Base-by-base conservation (phyloP, 1,140 invertebrate genomes). In the Drosophila ercepeae region DNA sequence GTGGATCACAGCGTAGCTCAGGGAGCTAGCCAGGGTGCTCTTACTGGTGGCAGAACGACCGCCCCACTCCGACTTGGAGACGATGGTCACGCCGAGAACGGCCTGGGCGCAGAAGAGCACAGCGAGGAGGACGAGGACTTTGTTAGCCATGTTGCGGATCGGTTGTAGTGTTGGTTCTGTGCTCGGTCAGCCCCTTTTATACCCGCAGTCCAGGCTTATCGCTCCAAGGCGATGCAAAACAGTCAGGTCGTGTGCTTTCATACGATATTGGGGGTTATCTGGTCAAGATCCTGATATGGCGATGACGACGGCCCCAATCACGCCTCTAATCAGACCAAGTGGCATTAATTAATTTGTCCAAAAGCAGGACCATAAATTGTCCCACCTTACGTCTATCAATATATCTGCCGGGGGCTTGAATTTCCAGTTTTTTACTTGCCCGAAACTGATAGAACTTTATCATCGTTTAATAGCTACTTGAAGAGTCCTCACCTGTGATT, bases 1-100 rank as follows among this genome's bases (percentile, higher is more conserved):
- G 91, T 96, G 95, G 61, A 96, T 95, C 41, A 97, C 94, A 1
- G 95, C 95, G 44, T 94, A 95, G 5, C 94, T 93, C 4, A 96
- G 93, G 3, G 95, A 94, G 36, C 90, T 92, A 5, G 67, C 59
- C 78, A 96, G 90, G 0, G 84, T 69, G 14, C 78, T 70, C 4
- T 83, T 86, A 21, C 91, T 46, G 0, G 72, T 92, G 0, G 95
- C 92, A 0, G 92, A 81, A 45, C 93, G 92, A 3, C 94, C 95
- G 4, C 92, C 90, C 95, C 95, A 96, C 63, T 93, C 91, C 1
- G 92, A 77, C 13, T 95, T 93, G 11, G 88, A 65, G 18, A 95
- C 92, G 49, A 94, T 70, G 48, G 61, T 86, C 16, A 91, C 59
- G 19, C 78, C 78, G 21, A 78, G 60, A 11, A 61, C 86, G 45